phyloP scores from a whole-genome alignment of 2,113 vertebrate species.

The Gallinago paraguaiae region DNA sequence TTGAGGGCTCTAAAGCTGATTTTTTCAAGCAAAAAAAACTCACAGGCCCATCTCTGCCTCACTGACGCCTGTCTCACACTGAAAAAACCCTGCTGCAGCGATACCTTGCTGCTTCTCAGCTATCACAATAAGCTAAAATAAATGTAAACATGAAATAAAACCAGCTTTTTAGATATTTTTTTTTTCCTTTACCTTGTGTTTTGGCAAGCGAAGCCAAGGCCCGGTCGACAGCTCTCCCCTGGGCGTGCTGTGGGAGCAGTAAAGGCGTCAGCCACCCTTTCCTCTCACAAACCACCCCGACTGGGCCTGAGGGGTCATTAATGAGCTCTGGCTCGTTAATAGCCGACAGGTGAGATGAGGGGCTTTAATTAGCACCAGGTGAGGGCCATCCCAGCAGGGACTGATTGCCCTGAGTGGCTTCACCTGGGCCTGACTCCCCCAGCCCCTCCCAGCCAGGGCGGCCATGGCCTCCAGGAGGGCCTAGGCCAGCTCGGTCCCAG shows the following conservation, averaged over 20 bases:
- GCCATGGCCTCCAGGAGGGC: no score
- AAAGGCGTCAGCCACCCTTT: rapidly evolving
- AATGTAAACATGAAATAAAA: rapidly evolving
- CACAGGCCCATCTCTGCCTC: no score
- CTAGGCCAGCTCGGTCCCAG: rapidly evolving
- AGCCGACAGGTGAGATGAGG: background rate
- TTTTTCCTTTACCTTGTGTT: background rate
- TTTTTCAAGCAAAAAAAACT: background rate
- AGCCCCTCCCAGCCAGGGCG: rapidly evolving
- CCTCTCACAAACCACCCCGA: no score
- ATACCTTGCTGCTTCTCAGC: rapidly evolving
- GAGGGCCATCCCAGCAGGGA: background rate
- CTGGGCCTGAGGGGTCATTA: rapidly evolving
- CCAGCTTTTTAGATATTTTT: no score
- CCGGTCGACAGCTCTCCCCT: background rate
- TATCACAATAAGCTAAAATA: rapidly evolving
- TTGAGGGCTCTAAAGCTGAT: rapidly evolving
- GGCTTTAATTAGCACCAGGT: background rate
- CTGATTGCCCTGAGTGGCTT: no score
- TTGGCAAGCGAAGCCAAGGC: rapidly evolving
- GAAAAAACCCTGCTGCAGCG: rapidly evolving
- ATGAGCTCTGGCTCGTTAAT: background rate
- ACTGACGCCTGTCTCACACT: no score
- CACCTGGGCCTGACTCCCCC: background rate
- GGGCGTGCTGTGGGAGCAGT: rapidly evolving